Evolutionary conservation across 2,888 invertebrate species (phyloP).

Genomic region (Entomobrya multifasciata): DNA sequence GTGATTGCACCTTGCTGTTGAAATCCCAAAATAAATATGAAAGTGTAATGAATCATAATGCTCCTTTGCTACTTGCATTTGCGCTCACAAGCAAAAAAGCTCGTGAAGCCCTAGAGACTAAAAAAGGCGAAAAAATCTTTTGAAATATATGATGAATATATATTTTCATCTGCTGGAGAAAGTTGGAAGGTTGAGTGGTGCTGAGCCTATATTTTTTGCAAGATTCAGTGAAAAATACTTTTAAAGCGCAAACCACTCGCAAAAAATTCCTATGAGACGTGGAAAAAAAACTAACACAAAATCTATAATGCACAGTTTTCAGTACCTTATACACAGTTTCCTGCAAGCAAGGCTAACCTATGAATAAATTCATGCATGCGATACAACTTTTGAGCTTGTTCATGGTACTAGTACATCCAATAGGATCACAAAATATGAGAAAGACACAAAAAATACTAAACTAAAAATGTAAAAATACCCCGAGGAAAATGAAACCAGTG

Average conservation of each 20-base stretch:
- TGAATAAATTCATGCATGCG: conserved; percentile 28
- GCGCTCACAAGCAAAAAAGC: neutral
- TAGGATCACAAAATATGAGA: neutral
- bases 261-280: conserved; percentile 13
- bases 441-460: neutral
- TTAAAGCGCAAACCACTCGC: too few relatives aligned
- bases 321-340: neutral
- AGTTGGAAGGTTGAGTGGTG: too few relatives aligned
- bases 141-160: conserved; percentile 20
- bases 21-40: too few relatives aligned
- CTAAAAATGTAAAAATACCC: neutral
- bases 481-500: neutral
- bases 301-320: too few relatives aligned
- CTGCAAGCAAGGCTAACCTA: neutral
- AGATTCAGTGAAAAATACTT: neutral
- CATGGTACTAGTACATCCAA: neutral
- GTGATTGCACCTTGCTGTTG: too few relatives aligned
- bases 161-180: neutral
- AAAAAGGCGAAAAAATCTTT: conserved; percentile 26
- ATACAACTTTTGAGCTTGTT: too few relatives aligned
- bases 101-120: neutral
- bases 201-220: neutral
- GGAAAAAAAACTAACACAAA: neutral
- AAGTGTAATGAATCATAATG: neutral
- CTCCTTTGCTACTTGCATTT: neutral